These are phyloP conservation scores for Eupeodes luniger DNA, from an alignment of 2,888 invertebrate species.

Conservation along the genomic window DNA sequence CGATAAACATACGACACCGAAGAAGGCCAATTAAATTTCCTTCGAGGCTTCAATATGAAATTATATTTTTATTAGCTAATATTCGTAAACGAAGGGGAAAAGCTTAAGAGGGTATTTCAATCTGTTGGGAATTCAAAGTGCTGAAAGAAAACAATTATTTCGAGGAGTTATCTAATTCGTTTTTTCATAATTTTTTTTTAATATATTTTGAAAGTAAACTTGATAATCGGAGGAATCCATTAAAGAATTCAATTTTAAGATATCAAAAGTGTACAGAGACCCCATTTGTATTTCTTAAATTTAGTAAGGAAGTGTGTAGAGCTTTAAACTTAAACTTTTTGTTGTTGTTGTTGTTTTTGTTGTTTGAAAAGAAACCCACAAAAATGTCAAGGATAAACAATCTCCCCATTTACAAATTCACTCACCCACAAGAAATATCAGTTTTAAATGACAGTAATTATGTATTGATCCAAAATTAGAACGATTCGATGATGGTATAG, in stretches of 20 bases:
- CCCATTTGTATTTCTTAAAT: no score
- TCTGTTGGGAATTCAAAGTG: not conserved
- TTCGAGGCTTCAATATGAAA: not conserved
- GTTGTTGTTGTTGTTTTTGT: no score
- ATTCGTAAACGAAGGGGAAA: no score
- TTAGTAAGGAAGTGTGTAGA: not conserved
- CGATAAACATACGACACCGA: not conserved
- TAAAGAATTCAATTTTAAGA: no score
- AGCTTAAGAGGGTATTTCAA: not conserved
- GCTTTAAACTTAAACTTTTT: not conserved
- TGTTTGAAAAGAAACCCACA: not conserved
- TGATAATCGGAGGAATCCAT: no score
- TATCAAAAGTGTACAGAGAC: no score
- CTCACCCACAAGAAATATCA: not conserved
- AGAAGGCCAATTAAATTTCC: not conserved
- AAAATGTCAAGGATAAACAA: not conserved
- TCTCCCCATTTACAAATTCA: not conserved
- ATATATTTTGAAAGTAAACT: no score
- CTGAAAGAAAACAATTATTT: no score
- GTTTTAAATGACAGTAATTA: slow-evolving; percentile 13
- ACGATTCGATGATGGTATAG: not conserved
- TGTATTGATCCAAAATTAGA: slow-evolving; percentile 52
- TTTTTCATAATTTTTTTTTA: no score
- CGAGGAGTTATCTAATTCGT: not conserved
- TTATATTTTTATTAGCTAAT: not conserved